A percentile compares a stretch with the other conserved stretches of the same genome.
Evolutionary conservation across 2,113 vertebrate species (phyloP).

Genomic region (Ceyx margarethae): DNA sequence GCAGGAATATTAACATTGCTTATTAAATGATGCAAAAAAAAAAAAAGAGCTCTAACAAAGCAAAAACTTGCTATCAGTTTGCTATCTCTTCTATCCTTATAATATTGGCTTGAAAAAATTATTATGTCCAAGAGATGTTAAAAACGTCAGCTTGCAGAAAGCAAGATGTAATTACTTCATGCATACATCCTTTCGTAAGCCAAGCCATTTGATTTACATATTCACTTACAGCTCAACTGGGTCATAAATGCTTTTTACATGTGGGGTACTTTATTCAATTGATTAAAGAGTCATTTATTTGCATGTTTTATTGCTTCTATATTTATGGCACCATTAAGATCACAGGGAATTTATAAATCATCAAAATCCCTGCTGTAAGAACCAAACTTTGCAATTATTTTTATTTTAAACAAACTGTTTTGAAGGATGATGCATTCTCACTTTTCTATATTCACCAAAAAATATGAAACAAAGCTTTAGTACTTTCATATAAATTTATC

Average conservation of each 20-base stretch:
- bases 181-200: neutral
- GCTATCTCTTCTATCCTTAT: neutral
- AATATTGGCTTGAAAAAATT: neutral
- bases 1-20: neutral
- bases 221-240: neutral
- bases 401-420: neutral
- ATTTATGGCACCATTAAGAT: constrained; percentile 3
- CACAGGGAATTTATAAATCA: neutral
- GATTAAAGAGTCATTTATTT: neutral
- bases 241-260: constrained; percentile 7
- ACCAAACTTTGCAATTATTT: neutral
- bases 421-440: neutral
- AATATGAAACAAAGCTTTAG: neutral
- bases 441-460: neutral
- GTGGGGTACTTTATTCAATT: neutral
- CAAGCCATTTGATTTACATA: constrained; percentile 27
- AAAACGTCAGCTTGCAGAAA: neutral
- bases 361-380: neutral
- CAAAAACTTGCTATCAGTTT: neutral
- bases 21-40: neutral
- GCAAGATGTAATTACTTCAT: neutral
- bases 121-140: neutral
- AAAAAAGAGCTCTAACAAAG: neutral
- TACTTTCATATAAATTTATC: neutral
- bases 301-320: neutral